Percentiles rank a stretch among this genome's conserved stretches.
phyloP scores from a whole-genome alignment of 1,140 invertebrate species.

The Drosophila bifasciata region DNA sequence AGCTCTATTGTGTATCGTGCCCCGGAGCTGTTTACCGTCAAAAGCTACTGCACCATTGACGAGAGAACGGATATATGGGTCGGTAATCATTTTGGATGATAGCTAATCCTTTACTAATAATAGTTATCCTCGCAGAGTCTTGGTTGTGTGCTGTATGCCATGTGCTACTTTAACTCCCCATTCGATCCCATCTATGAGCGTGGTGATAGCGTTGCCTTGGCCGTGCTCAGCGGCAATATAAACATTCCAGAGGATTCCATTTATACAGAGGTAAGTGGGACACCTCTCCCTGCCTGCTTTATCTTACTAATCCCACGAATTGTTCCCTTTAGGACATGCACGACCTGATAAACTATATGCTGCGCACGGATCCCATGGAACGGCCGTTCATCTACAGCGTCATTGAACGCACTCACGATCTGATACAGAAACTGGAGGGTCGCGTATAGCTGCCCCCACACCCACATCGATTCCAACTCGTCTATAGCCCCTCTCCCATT shows the following conservation, averaged over 20 bases:
- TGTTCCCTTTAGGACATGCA: constrained; percentile 86
- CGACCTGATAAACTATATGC: constrained; percentile 88
- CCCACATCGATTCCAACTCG: constrained; percentile 42
- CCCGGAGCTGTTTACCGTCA: constrained; percentile 94
- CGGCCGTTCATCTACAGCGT: constrained; percentile 90
- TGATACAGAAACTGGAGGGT: constrained; percentile 85
- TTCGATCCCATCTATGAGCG: constrained; percentile 94
- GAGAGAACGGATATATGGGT: constrained; percentile 96
- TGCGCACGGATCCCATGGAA: constrained; percentile 91
- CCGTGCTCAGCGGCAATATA: constrained; percentile 91
- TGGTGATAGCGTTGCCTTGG: constrained; percentile 94
- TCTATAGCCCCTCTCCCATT: constrained; percentile 25
- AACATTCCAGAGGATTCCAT: constrained; percentile 89
- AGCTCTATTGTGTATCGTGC: constrained; percentile 95
- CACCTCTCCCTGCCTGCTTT: neutral
- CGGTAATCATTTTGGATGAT: constrained; percentile 38
- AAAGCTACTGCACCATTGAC: constrained; percentile 91
- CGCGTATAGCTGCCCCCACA: constrained; percentile 79
- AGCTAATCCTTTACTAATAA: neutral
- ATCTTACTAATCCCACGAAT: too few relatives aligned
- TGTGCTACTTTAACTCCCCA: constrained; percentile 94
- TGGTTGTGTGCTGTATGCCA: constrained; percentile 93
- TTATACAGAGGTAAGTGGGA: constrained; percentile 86
- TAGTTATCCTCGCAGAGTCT: constrained; percentile 87
- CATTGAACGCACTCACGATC: constrained; percentile 87